Percentiles rank a stretch among this genome's conserved stretches.
phyloP scores from a whole-genome alignment of 2,797 vertebrate genomes.

The Sebastes vulpes region DNA sequence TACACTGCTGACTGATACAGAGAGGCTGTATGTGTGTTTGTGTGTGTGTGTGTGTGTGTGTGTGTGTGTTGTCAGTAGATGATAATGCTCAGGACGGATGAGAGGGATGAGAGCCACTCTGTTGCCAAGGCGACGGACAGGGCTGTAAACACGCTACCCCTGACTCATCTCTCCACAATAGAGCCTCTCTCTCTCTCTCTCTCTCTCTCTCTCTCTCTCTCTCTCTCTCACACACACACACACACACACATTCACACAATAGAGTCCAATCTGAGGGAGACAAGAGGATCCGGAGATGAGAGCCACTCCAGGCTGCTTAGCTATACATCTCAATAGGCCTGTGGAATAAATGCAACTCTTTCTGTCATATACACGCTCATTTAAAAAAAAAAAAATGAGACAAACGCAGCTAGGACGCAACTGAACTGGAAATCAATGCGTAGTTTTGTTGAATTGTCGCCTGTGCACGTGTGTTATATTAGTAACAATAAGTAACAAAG shows the following conservation, averaged over 20 bases:
- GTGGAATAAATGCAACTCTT: constrained; percentile 50
- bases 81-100: constrained; percentile 78
- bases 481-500: background rate
- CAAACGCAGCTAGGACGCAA: constrained; percentile 2
- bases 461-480: background rate
- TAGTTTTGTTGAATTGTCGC: background rate
- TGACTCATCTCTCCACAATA: constrained; percentile 82
- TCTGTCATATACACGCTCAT: constrained; percentile 38
- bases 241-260: constrained; percentile 40
- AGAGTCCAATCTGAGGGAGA: constrained; percentile 69
- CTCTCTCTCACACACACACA: background rate
- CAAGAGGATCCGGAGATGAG: constrained; percentile 77
- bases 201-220: background rate
- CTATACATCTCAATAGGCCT: constrained; percentile 66
- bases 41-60: constrained; percentile 6
- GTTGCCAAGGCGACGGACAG: constrained; percentile 79
- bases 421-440: constrained; percentile 4
- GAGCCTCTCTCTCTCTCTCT: constrained; percentile 37
- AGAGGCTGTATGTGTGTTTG: constrained; percentile 32
- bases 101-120: constrained; percentile 82
- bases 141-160: constrained; percentile 82
- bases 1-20: constrained; percentile 70
- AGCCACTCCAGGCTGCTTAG: constrained; percentile 71
- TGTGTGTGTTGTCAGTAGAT: constrained; percentile 56
- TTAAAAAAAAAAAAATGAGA: constrained; percentile 33